These are phyloP conservation scores for Popillia japonica DNA, from an alignment of 1,140 invertebrate genomes.

Conservation along the genomic window DNA sequence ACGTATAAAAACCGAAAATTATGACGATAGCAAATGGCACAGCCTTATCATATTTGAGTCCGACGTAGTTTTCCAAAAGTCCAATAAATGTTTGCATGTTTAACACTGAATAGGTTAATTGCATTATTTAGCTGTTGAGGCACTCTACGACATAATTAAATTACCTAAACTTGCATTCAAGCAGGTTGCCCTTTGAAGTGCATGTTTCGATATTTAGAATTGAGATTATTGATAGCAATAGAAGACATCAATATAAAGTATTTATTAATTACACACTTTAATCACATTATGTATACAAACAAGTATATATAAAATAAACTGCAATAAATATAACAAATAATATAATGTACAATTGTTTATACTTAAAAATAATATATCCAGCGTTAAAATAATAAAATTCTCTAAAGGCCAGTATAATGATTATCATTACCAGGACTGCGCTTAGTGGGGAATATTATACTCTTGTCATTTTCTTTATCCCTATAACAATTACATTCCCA, in stretches of 20 bases:
- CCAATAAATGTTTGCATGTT: no score
- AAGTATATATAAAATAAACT: constrained; percentile 24
- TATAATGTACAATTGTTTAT: constrained; percentile 18
- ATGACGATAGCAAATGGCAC: no score
- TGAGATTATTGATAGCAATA: no score
- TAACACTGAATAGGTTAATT: no score
- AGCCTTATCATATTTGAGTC: no score
- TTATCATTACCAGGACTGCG: constrained; percentile 46
- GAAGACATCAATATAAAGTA: neutral
- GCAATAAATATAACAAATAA: constrained; percentile 33
- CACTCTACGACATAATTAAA: no score
- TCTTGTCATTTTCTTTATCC: constrained; percentile 44
- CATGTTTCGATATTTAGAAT: no score
- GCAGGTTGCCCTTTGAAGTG: no score
- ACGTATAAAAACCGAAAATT: no score
- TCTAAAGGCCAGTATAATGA: constrained; percentile 56
- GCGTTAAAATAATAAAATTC: constrained; percentile 35
- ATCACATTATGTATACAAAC: neutral
- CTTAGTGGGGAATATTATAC: constrained; percentile 50
- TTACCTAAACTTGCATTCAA: no score
- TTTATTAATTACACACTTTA: constrained; percentile 21
- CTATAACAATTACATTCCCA: constrained; percentile 50
- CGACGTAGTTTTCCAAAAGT: no score
- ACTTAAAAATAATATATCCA: constrained; percentile 23
- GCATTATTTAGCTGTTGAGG: no score